Evolutionary conservation across 2,888 invertebrate genomes (phyloP).

Genomic region (Geotrupes spiniger): DNA sequence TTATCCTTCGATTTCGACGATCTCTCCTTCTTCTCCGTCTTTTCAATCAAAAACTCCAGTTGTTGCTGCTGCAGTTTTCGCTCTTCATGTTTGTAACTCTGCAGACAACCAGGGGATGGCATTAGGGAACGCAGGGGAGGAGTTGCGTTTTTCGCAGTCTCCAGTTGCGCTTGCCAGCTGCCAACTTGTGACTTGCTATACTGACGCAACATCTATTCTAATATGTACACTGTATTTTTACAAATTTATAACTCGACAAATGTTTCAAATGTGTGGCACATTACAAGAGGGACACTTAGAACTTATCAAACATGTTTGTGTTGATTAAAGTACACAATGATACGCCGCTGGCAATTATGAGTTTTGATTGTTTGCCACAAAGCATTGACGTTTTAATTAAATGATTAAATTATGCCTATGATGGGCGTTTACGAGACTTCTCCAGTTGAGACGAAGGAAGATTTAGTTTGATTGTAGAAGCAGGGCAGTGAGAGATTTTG

Average conservation of each 20-base stretch:
- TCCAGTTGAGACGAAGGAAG: too few relatives aligned
- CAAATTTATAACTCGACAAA: not conserved
- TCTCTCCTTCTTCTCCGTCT: slow-evolving; percentile 54
- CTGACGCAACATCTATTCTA: slow-evolving; percentile 22
- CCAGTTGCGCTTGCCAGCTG: slow-evolving; percentile 33
- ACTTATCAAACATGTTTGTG: too few relatives aligned
- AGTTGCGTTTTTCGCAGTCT: slow-evolving; percentile 34
- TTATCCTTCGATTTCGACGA: slow-evolving; percentile 55
- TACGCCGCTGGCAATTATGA: too few relatives aligned
- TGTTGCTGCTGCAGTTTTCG: slow-evolving; percentile 42
- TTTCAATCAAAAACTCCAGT: slow-evolving; percentile 45
- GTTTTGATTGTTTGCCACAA: too few relatives aligned
- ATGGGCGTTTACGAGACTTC: too few relatives aligned
- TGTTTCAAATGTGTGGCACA: too few relatives aligned
- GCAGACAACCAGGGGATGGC: slow-evolving; percentile 46
- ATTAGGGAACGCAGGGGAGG: slow-evolving; percentile 36
- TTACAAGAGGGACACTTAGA: too few relatives aligned
- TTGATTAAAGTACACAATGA: too few relatives aligned
- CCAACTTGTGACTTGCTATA: slow-evolving; percentile 31
- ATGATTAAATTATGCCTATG: too few relatives aligned
- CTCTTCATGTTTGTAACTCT: slow-evolving; percentile 53
- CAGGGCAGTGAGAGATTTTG: too few relatives aligned
- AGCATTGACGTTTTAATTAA: too few relatives aligned
- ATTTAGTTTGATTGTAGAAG: too few relatives aligned
- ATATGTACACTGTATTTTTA: slow-evolving; percentile 12